Percentiles rank a stretch among this genome's conserved stretches.
These are phyloP conservation scores for Hemicentrotus pulcherrimus DNA, from an alignment of 35 echinoderm and acorn worm species.

Conservation along the genomic window DNA sequence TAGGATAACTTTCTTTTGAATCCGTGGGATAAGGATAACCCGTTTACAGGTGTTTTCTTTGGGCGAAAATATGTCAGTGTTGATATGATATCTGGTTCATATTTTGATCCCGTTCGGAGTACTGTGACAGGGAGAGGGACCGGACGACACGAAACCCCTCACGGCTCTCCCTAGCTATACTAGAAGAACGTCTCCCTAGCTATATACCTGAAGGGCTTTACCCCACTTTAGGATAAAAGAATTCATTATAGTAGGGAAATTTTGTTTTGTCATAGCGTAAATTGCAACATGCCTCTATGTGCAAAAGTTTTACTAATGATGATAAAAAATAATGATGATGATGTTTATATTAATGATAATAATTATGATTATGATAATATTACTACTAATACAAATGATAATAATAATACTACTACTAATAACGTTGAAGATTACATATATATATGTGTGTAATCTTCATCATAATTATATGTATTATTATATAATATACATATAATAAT, in stretches of 20 bases:
- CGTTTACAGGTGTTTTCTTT: slow-evolving; percentile 39
- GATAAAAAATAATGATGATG: background rate
- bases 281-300: background rate
- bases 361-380: background rate
- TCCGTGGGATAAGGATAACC: background rate
- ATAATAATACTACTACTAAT: background rate
- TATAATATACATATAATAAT: too few species aligned
- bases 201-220: background rate
- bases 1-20: background rate
- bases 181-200: too few species aligned
- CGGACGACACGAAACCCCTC: background rate
- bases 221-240: background rate
- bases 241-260: too few species aligned
- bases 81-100: slow-evolving; percentile 23
- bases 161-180: background rate
- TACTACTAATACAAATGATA: background rate
- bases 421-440: background rate
- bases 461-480: background rate
- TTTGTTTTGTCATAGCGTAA: background rate
- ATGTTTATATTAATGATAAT: background rate
- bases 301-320: background rate
- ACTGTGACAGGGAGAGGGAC: background rate
- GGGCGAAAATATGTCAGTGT: background rate
- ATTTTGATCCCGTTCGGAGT: background rate
- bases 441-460: too few species aligned